Evolutionary conservation across 2,113 vertebrate genomes (phyloP), one percentile per base, ranked within the genome.

Genomic region (Parotia lawesii): DNA sequence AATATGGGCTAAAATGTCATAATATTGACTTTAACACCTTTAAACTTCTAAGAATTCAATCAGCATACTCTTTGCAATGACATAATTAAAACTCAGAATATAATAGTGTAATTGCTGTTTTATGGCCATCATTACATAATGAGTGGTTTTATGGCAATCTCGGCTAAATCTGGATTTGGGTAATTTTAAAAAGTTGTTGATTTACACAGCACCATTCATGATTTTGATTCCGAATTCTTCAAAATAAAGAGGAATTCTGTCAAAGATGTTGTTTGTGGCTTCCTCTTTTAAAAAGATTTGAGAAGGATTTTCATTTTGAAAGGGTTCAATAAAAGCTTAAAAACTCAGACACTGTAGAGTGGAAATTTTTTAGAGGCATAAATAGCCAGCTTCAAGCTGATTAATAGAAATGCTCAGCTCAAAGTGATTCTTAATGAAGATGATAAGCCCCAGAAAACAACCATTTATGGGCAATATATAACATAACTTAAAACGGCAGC

Each of bases 361-460:
- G 47, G 10, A 40, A 22, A 57, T 13, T 11, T 33, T 94, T 71
- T 54, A 66, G 40, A 62, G 23, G 19, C 22, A 60, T 33, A 60
- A 96, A 44, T 19, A 88, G 54, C 5, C 53, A 93, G 47, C 75
- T 86, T 88, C 1, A 6, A 80, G 56, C 37, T 70, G 77, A 82
- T 87, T 54, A 94, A 85, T 17, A 89, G 70, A 79, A 81, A 73
- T 38, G 10, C 74, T 91, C 50, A 76, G 47, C 56, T 82, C 58
- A 83, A 85, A 93, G 42, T 80, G 54, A 77, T 83, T 80, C 77
- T 75, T 95, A 94, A 87, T 82, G 89, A 89, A 75, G 80, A 73
- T 0, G 4, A 40, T 82, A 91, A 89, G 53, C 23, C 62, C 50
- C 84, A 93, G 87, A 94, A 95, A 89, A 89, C 25, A 87, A 23